Conservation (phyloP, 2,113 vertebrate species). For the Neotragus pygmaeus region DNA sequence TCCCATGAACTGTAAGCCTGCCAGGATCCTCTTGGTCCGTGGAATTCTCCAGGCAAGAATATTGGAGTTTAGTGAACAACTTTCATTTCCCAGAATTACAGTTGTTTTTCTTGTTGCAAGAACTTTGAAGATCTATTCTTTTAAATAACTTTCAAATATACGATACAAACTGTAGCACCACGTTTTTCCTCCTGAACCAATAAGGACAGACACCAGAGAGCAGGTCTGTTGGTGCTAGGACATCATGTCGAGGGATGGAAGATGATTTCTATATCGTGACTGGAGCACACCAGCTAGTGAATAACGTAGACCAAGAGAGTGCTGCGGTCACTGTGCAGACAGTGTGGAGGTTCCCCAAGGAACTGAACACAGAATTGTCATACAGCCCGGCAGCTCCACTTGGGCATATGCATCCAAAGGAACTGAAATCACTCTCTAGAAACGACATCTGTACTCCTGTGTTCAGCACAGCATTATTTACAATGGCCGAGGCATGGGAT, state of each 20-base stretch:
- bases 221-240: background rate
- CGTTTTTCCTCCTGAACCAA: background rate
- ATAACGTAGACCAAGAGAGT: background rate
- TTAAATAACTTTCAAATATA: background rate
- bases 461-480: background rate
- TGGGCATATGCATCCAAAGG: background rate
- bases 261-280: background rate
- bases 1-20: background rate
- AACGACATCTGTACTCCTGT: background rate
- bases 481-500: background rate
- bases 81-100: background rate
- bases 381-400: background rate
- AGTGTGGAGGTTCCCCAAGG: background rate
- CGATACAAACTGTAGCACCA: no score
- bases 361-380: background rate
- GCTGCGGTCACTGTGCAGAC: background rate
- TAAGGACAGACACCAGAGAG: background rate
- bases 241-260: background rate
- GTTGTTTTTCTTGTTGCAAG: background rate
- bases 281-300: background rate
- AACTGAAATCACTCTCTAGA: background rate
- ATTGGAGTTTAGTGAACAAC: background rate
- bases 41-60: background rate
- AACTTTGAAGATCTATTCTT: background rate
- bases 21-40: background rate